These are phyloP conservation scores for Zalophus californianus DNA, from an alignment of 2,797 vertebrate species.

Conservation along the genomic window DNA sequence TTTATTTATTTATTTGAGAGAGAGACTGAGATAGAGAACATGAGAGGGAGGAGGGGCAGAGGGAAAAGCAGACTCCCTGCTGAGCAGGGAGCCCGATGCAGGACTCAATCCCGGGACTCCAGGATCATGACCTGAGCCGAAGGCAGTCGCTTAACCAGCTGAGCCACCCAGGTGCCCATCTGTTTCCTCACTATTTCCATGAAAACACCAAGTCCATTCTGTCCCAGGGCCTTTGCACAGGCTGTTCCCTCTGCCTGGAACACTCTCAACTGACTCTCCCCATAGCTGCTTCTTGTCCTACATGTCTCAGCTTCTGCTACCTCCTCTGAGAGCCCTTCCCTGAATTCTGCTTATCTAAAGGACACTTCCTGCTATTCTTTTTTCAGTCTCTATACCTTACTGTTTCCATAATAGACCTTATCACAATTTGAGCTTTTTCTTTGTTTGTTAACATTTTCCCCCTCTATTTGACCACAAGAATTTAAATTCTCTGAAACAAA, in stretches of 20 bases:
- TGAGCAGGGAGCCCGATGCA: too few species aligned
- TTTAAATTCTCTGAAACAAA: slow-evolving; percentile 38
- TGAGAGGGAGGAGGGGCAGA: too few species aligned
- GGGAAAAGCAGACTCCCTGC: too few species aligned
- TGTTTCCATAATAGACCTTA: neutral
- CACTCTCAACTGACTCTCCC: neutral
- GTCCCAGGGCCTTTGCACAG: neutral
- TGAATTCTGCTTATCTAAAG: neutral
- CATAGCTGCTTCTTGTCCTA: neutral
- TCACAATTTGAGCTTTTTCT: neutral
- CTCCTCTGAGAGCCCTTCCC: neutral
- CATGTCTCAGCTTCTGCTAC: neutral
- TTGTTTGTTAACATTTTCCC: neutral
- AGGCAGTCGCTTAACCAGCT: too few species aligned
- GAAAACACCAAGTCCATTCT: neutral
- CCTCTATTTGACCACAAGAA: neutral
- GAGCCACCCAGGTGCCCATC: too few species aligned
- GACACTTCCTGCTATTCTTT: neutral
- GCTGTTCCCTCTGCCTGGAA: neutral
- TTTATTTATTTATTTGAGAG: too few species aligned
- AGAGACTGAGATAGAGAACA: too few species aligned
- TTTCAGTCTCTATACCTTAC: neutral
- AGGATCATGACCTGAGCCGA: too few species aligned
- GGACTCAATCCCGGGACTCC: too few species aligned
- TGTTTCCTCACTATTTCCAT: neutral